Evolutionary conservation across 2,113 vertebrate species (phyloP), one percentile per base, ranked within the genome.

Genomic region (Tetrao urogallus): DNA sequence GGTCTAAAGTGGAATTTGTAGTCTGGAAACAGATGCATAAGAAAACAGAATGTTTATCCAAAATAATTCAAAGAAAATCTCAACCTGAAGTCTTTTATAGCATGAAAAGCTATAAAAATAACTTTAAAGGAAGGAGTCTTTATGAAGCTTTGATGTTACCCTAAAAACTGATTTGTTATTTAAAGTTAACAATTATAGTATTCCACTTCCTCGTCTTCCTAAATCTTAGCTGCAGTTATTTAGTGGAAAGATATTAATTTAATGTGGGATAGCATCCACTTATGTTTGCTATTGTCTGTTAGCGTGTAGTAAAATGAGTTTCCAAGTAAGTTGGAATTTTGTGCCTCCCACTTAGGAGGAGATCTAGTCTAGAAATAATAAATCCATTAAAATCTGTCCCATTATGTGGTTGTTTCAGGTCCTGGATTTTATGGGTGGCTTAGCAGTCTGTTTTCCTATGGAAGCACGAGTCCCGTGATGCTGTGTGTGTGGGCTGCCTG

Each of bases 401-500:
- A 75, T 11, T 58, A 22, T 47, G 36, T 1, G 0, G 16, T 58
- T 88, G 10, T 32, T 92, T 88, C n/a, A 75, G 38, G 48, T 66
- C 17, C 9, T 38, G 8, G 40, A 11, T 28, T 75, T 60, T 64
- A n/a, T 20, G 13, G n/a, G 6, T 28, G 22, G 57, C 17, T 47
- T 65, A 30, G 47, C 84, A 78, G 18, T 57, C 52, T 69, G 2
- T 13, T 72, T 85, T 52, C 20, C 45, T 66, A 3, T 28, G 28
- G 74, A 90, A 78, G 40, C 32, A 79, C 36, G 40, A 71, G 20
- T 84, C 13, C 16, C 0, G 1, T 45, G 43, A 18, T 74, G 11
- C 22, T 52, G 2, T 52, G 16, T 86, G 32, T 0, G 0, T 32
- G 66, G 47, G 57, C 70, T 2, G 1, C 11, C 4, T 70, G 15